Evolutionary conservation across 2,888 invertebrate species (phyloP).

Genomic region (Limnephilus rhombicus): DNA sequence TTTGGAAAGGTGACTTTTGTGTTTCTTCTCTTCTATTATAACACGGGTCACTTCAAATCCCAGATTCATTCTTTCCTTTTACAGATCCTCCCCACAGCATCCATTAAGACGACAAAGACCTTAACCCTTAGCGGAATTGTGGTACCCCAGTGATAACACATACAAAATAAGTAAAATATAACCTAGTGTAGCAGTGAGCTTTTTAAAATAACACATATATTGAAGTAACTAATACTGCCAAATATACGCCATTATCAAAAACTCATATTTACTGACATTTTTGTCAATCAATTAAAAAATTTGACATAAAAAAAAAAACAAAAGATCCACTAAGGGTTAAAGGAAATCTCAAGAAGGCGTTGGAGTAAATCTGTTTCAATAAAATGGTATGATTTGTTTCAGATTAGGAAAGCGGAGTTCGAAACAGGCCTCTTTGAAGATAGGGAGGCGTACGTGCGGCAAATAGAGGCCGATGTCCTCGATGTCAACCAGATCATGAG

Average conservation of each 20-base stretch:
- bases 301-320: no score
- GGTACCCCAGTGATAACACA: no score
- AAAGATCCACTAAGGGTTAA: no score
- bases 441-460: slow-evolving; percentile 86
- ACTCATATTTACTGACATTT: no score
- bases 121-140: no score
- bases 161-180: no score
- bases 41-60: not conserved
- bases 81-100: not conserved
- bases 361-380: not conserved
- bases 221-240: no score
- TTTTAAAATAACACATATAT: no score
- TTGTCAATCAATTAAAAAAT: no score
- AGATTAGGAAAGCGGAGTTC: slow-evolving; percentile 83
- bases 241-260: no score
- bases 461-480: slow-evolving; percentile 89
- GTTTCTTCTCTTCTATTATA: not conserved
- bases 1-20: not conserved
- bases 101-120: not conserved
- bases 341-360: not conserved
- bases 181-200: no score
- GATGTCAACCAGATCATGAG: slow-evolving; percentile 92
- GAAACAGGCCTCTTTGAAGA: slow-evolving; percentile 89
- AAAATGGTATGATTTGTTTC: slow-evolving; percentile 39
- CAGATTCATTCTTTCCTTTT: not conserved